phyloP scores from a whole-genome alignment of 2,113 vertebrate genomes.

The Camelus dromedarius region DNA sequence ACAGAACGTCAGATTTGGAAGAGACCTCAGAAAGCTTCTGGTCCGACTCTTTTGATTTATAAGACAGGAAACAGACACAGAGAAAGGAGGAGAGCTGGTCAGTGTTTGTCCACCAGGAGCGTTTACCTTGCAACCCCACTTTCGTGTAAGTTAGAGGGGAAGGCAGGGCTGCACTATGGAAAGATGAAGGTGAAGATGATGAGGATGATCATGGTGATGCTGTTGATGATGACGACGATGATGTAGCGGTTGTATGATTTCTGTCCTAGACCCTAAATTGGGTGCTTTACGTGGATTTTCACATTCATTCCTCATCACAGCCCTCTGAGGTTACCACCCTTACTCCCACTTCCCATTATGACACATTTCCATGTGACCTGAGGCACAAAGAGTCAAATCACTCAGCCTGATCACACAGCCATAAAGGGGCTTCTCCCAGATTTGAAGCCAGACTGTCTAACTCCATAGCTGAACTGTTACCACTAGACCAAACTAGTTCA shows the following conservation, averaged over 20 bases:
- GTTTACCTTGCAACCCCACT: not conserved
- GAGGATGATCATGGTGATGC: fast-evolving
- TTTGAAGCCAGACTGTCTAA: not conserved
- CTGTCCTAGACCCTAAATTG: not conserved
- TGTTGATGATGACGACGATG: not conserved
- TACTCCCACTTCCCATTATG: not conserved
- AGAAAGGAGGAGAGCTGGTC: not conserved
- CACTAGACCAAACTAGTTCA: not conserved
- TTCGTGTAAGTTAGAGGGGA: not conserved
- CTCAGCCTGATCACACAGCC: fast-evolving
- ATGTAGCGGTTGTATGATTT: fast-evolving
- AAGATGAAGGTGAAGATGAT: fast-evolving
- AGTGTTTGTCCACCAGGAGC: fast-evolving
- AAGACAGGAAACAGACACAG: conserved; percentile 59
- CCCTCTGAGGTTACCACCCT: no score
- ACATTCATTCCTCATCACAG: not conserved
- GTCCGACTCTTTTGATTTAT: not conserved
- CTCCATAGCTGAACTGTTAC: not conserved
- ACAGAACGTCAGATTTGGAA: conserved; percentile 62
- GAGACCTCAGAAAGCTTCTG: conserved; percentile 64
- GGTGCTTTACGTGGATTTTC: not conserved
- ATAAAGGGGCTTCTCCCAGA: fast-evolving
- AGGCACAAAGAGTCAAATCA: no score
- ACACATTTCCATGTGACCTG: not conserved
- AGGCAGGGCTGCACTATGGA: not conserved